These are phyloP conservation scores for Protobothrops flavoviridis DNA, from an alignment of 2,113 vertebrate genomes.

Conservation along the genomic window DNA sequence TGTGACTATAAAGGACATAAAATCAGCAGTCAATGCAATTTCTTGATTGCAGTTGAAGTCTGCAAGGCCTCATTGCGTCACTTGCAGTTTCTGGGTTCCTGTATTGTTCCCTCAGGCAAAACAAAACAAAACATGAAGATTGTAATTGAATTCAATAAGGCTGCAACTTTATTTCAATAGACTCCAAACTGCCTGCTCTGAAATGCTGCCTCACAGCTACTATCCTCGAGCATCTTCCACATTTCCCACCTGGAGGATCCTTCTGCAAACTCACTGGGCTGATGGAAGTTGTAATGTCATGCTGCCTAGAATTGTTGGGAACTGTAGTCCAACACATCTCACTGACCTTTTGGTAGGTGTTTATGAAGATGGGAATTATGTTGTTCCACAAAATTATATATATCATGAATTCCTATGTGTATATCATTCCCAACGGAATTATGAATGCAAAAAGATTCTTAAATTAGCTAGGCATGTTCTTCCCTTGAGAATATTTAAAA, in stretches of 20 bases:
- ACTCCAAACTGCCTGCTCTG: background rate
- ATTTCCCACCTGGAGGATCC: background rate
- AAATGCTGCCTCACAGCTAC: background rate
- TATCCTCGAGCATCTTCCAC: background rate
- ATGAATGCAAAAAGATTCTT: background rate
- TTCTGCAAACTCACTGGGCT: background rate
- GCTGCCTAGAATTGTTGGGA: background rate
- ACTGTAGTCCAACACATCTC: background rate
- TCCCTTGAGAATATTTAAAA: background rate
- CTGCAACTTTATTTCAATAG: background rate
- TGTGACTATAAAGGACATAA: background rate
- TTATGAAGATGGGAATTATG: background rate
- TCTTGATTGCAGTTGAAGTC: background rate
- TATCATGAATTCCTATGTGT: background rate
- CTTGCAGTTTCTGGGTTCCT: background rate
- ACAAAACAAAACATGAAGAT: background rate
- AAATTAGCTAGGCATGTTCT: background rate
- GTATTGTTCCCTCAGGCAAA: background rate
- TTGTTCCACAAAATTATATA: background rate
- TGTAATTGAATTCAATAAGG: slow-evolving; percentile 2
- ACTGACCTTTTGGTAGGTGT: background rate
- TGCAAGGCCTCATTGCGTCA: background rate
- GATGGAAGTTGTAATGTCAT: background rate
- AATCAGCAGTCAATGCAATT: slow-evolving; percentile 11
- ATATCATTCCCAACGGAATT: background rate